phyloP scores from a whole-genome alignment of 2,888 invertebrate genomes.

The Phaedon cochleariae region DNA sequence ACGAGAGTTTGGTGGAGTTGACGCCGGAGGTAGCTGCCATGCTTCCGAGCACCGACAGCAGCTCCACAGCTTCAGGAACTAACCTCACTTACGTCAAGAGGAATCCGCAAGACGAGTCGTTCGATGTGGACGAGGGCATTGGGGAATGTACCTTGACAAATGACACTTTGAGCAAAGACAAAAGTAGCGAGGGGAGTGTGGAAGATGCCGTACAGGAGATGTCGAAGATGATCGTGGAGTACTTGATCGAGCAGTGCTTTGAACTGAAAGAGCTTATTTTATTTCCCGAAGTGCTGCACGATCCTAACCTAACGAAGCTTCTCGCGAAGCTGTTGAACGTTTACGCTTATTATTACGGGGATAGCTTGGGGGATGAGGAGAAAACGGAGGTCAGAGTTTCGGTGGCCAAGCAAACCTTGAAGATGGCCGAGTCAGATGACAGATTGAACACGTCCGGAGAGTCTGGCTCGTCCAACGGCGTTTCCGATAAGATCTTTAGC shows the following conservation, averaged over 20 bases:
- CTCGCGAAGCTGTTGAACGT: slow-evolving; percentile 45
- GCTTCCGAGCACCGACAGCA: slow-evolving; percentile 27
- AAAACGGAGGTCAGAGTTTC: slow-evolving; percentile 51
- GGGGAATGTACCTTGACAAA: slow-evolving; percentile 42
- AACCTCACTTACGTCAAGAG: background rate
- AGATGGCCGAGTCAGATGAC: slow-evolving; percentile 47
- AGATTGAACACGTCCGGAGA: slow-evolving; percentile 38
- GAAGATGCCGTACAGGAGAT: slow-evolving; percentile 42
- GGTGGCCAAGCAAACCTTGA: slow-evolving; percentile 46
- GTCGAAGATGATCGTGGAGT: slow-evolving; percentile 50
- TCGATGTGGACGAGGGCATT: slow-evolving; percentile 47
- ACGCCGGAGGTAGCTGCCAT: slow-evolving; percentile 32
- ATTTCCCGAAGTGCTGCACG: slow-evolving; percentile 56
- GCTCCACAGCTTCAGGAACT: slow-evolving; percentile 9
- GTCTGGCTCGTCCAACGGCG: slow-evolving; percentile 36
- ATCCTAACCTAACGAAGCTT: slow-evolving; percentile 51
- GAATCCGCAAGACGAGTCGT: slow-evolving; percentile 5
- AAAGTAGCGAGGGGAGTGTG: slow-evolving; percentile 5
- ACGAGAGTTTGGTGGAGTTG: slow-evolving; percentile 44
- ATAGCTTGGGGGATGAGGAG: slow-evolving; percentile 45
- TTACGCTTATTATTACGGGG: slow-evolving; percentile 49
- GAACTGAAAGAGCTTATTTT: slow-evolving; percentile 54
- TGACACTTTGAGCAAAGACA: slow-evolving; percentile 9
- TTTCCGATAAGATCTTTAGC: slow-evolving; percentile 55
- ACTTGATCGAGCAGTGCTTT: slow-evolving; percentile 54